phyloP scores from a whole-genome alignment of 2,888 invertebrate genomes.

The Marasmarcha lunaedactyla region DNA sequence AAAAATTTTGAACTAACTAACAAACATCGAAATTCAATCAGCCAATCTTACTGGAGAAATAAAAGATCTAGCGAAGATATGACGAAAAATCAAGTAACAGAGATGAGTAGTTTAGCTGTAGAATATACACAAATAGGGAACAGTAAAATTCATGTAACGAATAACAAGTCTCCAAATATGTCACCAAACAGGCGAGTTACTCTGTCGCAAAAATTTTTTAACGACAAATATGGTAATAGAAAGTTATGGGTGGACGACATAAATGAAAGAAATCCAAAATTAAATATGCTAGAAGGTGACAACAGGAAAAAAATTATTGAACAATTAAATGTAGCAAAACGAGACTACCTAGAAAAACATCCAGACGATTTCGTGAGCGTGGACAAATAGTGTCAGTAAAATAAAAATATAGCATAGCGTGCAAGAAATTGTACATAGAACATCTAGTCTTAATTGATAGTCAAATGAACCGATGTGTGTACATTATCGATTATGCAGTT shows the following conservation, averaged over 20 bases:
- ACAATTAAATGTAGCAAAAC: constrained; percentile 42
- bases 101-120: constrained; percentile 47
- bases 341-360: constrained; percentile 29
- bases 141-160: constrained; percentile 31
- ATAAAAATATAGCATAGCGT: too few relatives aligned
- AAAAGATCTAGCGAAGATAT: constrained; percentile 56
- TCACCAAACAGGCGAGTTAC: constrained; percentile 49
- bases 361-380: too few relatives aligned
- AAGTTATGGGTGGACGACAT: constrained; percentile 57
- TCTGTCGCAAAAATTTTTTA: constrained; percentile 63
- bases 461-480: not conserved
- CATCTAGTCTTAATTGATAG: constrained; percentile 2
- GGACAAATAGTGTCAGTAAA: too few relatives aligned
- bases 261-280: constrained; percentile 38
- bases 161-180: constrained; percentile 46
- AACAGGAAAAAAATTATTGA: constrained; percentile 50
- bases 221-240: constrained; percentile 64
- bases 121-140: constrained; percentile 60
- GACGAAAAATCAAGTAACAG: constrained; percentile 32
- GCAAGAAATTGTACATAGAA: constrained; percentile 17
- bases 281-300: constrained; percentile 38
- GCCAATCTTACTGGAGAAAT: constrained; percentile 63
- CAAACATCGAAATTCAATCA: constrained; percentile 40
- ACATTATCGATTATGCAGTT: not conserved
- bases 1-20: constrained; percentile 30